Evolutionary conservation across 1,140 invertebrate genomes (phyloP), one percentile per base, ranked within the genome.

Genomic region (Drosophila ohnishii): DNA sequence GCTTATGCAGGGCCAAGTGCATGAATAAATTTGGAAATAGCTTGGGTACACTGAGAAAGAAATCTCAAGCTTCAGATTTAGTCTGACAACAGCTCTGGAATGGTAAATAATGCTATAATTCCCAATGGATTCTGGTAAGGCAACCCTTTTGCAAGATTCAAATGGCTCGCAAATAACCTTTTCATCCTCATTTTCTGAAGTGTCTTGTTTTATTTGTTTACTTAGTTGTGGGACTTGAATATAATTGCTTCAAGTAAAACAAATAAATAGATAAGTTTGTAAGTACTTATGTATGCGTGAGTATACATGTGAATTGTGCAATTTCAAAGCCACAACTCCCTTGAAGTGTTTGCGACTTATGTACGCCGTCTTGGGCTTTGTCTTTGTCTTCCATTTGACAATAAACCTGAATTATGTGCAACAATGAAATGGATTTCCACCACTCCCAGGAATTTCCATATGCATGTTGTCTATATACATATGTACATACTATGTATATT

Each of bases 401-500:
- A 84, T 84, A 85, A 84, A 80, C 74, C 84, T 80, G 82, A 85
- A 85, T 85, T 86, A 71, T 66, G 59, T 71, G 77, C 66, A 73
- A 75, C 60, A 75, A 58, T 56, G 40, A 39, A 32, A 66, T 74
- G 56, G 40, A 76, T 61, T 58, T 69, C 60, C 70, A 55, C 63
- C 58, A 71, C 35, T 47, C 35, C 16, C 16, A 16, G 37, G 35
- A 42, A 51, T 67, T 34, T 67, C 11, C 42, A 47, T 37, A 61
- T 61, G 32, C 22, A 35, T 47, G 47, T 42, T 25, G 5, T 64
- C 22, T 42, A 60, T 60, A 39, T 30, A 9, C 25, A 28, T 42
- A 60, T 60, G 34, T 30, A 9, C 25, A 28, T 28, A 25, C 25
- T 39, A 30, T 37, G 45, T 65, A 35, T 40, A 30, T 48, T 32